Conservation (phyloP, 2,888 invertebrate species). For the Unio delphinus region DNA sequence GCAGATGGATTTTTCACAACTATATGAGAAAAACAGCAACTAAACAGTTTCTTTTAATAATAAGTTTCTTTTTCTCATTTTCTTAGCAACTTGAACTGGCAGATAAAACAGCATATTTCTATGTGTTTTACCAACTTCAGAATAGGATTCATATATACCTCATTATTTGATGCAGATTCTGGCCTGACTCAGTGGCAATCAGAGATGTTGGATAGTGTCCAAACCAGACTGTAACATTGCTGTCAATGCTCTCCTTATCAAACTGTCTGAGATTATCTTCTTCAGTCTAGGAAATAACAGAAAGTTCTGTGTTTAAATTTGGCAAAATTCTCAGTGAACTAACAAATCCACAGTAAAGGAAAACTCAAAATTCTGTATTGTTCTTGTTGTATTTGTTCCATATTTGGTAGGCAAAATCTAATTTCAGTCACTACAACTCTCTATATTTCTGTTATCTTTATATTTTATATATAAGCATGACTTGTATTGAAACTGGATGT, state of each 20-base stretch:
- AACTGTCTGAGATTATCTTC: constrained; percentile 22
- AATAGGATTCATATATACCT: constrained; percentile 30
- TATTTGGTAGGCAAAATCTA: too few species aligned
- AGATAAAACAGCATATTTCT: too few species aligned
- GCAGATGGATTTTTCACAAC: too few species aligned
- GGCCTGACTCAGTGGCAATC: constrained; percentile 73
- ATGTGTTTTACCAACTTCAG: too few species aligned
- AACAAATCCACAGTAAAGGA: not conserved
- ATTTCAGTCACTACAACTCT: too few species aligned
- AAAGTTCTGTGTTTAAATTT: not conserved
- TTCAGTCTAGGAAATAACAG: constrained; percentile 22
- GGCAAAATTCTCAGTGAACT: not conserved
- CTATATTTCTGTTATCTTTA: too few species aligned
- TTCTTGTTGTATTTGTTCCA: not conserved
- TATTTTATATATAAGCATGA: too few species aligned
- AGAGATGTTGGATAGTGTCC: constrained; percentile 94
- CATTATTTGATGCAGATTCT: constrained; percentile 47
- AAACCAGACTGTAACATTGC: constrained; percentile 83
- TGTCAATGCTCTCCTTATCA: constrained; percentile 29
- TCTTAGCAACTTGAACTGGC: too few species aligned
- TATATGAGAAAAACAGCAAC: too few species aligned
- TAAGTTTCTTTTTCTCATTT: too few species aligned
- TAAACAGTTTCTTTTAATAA: too few species aligned
- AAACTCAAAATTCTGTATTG: not conserved
- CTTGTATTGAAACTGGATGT: too few species aligned